phyloP scores from a whole-genome alignment of 92 coral and sea anemone genomes.

The Phenganax stokvisi region DNA sequence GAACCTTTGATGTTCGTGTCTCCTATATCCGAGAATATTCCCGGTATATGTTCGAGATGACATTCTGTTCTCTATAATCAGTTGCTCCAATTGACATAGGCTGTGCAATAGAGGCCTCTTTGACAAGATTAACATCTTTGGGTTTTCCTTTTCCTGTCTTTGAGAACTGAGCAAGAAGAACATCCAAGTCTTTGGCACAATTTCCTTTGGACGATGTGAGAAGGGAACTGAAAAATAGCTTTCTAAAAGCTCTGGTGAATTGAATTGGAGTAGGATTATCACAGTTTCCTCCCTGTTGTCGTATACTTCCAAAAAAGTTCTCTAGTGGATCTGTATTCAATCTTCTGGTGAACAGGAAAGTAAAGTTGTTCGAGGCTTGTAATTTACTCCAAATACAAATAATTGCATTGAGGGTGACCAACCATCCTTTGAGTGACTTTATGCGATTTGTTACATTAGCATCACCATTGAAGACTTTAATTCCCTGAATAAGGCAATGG shows the following conservation, averaged over 20 bases:
- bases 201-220: constrained; percentile 18
- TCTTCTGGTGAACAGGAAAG: too few species aligned
- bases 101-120: neutral
- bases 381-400: too few species aligned
- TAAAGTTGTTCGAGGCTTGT: too few species aligned
- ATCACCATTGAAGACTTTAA: too few species aligned
- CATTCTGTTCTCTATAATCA: constrained; percentile 12
- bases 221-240: constrained; percentile 25
- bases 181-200: constrained; percentile 20
- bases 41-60: neutral
- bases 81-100: constrained; percentile 19
- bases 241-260: constrained; percentile 27
- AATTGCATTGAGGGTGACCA: too few species aligned
- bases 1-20: too few species aligned
- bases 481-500: too few species aligned
- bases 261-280: constrained; percentile 28
- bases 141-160: neutral
- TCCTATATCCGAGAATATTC: too few species aligned
- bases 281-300: constrained; percentile 17
- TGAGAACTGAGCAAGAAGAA: constrained; percentile 9
- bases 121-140: neutral
- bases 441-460: too few species aligned
- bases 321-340: constrained; percentile 21
- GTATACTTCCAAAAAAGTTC: constrained; percentile 27
- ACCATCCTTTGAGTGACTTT: too few species aligned